Percentiles rank a stretch among this genome's conserved stretches.
Conservation (phyloP, 1,140 invertebrate species). For the Heliconius hewitsoni region DNA sequence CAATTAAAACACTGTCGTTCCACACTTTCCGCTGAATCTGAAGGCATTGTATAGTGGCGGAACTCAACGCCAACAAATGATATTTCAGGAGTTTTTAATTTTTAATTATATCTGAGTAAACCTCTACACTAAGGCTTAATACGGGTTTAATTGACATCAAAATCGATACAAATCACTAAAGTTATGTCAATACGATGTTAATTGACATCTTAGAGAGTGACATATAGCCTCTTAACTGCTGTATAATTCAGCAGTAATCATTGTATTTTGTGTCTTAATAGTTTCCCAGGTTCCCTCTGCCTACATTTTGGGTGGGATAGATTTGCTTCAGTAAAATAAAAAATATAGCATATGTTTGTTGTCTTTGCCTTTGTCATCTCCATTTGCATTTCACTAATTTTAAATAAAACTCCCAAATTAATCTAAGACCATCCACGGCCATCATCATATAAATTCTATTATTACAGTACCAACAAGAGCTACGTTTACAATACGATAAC, state of each 20-base stretch:
- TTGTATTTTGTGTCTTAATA: neutral
- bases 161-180: slow-evolving; percentile 1
- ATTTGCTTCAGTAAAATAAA: too few relatives aligned
- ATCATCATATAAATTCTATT: slow-evolving; percentile 22
- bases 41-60: too few relatives aligned
- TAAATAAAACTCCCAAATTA: neutral
- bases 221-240: neutral
- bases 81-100: neutral
- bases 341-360: too few relatives aligned
- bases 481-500: slow-evolving; percentile 30
- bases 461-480: slow-evolving; percentile 29
- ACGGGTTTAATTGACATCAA: neutral
- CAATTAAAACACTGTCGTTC: too few relatives aligned
- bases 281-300: too few relatives aligned
- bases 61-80: too few relatives aligned
- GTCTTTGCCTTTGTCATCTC: too few relatives aligned
- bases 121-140: neutral
- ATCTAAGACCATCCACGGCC: neutral
- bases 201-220: slow-evolving; percentile 3
- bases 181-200: neutral
- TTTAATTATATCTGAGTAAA: neutral
- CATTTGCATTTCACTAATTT: neutral
- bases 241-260: neutral
- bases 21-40: too few relatives aligned
- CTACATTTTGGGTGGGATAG: too few relatives aligned